Percentiles rank a stretch among this genome's conserved stretches.
These are phyloP conservation scores for Troides oblongomaculatus DNA, from an alignment of 2,888 invertebrate genomes.

Conservation along the genomic window DNA sequence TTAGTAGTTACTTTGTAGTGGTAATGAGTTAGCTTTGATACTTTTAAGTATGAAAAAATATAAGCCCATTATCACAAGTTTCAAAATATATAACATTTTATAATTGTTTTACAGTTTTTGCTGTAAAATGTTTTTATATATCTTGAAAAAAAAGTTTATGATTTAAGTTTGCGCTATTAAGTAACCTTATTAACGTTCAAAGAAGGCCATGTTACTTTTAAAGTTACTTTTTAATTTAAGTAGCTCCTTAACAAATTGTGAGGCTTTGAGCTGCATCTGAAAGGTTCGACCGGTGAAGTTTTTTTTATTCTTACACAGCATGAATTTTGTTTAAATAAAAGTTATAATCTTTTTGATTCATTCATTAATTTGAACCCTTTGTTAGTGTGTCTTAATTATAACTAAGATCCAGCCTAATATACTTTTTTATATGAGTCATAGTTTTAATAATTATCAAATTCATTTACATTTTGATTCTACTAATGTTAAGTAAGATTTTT, in stretches of 20 bases:
- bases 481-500: not conserved
- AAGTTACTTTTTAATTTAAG: not conserved
- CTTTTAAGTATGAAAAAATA: too few relatives aligned
- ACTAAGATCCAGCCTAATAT: too few relatives aligned
- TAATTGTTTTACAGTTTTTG: not conserved
- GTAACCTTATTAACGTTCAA: too few relatives aligned
- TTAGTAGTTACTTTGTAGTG: too few relatives aligned
- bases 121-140: too few relatives aligned
- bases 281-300: not conserved
- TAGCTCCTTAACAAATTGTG: slow-evolving; percentile 29
- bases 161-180: too few relatives aligned
- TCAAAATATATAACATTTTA: not conserved
- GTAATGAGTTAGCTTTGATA: too few relatives aligned
- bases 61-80: too few relatives aligned
- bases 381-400: too few relatives aligned
- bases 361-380: not conserved
- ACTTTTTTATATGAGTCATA: too few relatives aligned
- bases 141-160: too few relatives aligned
- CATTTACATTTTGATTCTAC: not conserved
- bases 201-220: too few relatives aligned
- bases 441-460: not conserved
- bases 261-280: slow-evolving; percentile 16
- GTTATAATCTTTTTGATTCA: not conserved
- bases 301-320: not conserved
- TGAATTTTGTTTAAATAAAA: not conserved